These are phyloP conservation scores for Lagenorhynchus albirostris DNA, from an alignment of 2,113 vertebrate genomes.

Conservation along the genomic window DNA sequence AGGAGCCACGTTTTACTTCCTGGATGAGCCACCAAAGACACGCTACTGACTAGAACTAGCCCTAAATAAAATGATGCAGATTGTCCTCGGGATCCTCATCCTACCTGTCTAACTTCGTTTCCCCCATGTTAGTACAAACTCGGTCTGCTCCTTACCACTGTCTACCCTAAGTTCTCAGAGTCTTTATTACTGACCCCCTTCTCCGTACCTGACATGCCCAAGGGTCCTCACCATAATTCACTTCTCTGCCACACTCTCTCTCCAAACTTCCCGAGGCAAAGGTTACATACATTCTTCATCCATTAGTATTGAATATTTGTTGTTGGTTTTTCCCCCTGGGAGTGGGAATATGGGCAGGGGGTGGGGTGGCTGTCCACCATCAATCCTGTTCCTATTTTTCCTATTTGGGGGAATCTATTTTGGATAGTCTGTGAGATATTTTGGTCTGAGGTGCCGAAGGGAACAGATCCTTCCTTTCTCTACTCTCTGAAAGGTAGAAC, in stretches of 20 bases:
- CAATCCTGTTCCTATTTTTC: not conserved
- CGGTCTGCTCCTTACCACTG: not conserved
- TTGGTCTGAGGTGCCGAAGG: not conserved
- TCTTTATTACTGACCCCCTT: not conserved
- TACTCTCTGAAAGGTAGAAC: not conserved
- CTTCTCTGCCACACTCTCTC: not conserved
- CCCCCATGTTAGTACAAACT: not conserved
- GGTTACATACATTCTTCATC: not conserved
- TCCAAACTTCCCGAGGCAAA: not conserved
- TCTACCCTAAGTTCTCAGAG: not conserved
- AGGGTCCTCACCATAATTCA: not conserved
- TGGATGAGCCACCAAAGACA: not conserved
- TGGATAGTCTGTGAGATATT: not conserved
- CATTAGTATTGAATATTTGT: not conserved
- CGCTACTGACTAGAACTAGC: not conserved
- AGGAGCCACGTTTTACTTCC: not conserved
- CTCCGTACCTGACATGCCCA: not conserved
- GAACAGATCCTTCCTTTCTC: not conserved
- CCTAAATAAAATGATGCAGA: not conserved
- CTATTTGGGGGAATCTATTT: not conserved
- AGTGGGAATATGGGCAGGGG: not conserved
- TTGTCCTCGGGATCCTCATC: not conserved
- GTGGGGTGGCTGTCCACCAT: not conserved
- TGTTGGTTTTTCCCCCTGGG: not conserved
- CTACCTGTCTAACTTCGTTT: not conserved